Evolutionary conservation across 2,797 vertebrate species (phyloP), one percentile per base, ranked within the genome.

Genomic region (Mionectes olivaceus): DNA sequence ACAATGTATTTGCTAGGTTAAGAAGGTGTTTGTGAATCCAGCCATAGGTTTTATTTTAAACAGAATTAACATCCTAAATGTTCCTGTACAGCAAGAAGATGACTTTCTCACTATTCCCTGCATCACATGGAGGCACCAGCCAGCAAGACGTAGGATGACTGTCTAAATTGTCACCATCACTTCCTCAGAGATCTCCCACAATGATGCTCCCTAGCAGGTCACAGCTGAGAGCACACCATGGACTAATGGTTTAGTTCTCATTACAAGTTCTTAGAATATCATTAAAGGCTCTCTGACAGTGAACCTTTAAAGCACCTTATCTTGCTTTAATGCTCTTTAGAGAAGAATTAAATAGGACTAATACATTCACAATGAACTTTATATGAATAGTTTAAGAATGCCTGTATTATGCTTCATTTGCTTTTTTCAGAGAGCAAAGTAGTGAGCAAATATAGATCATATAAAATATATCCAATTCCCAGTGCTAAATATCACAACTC

Each of bases 301-400:
- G 3, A 93, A 49, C 63, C 46, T 70, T 32, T 91, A 74, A 90
- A 93, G 56, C 8, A 2, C 63, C n/a, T 88, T 86, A 76, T 65
- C 63, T 90, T 91, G 47, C 19, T 82, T 57, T 89, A 90, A 93
- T 75, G 55, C 59, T 80, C 63, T 69, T 95, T 92, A 84, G 28
- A 44, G 56, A 56, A 41, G 41, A 77, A 84, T 77, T 92, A 84
- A 90, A 76, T 18, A 82, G 35, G 74, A 28, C 67, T 92, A 79
- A 92, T 49, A 63, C 13, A 75, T 37, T 74, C 39, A 49, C 14
- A 49, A 11, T 60, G n/a, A 87, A 57, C 47, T 59, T 82, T 49
- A 39, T 39, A 55, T 24, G 18, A 92, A 24, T 11, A 47, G n/a
- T 16, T 78, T 35, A 50, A 57, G 44, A 70, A 85, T 24, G n/a